Conservation (phyloP, 2,888 invertebrate species). For the Zaprionus obscuricornis region DNA sequence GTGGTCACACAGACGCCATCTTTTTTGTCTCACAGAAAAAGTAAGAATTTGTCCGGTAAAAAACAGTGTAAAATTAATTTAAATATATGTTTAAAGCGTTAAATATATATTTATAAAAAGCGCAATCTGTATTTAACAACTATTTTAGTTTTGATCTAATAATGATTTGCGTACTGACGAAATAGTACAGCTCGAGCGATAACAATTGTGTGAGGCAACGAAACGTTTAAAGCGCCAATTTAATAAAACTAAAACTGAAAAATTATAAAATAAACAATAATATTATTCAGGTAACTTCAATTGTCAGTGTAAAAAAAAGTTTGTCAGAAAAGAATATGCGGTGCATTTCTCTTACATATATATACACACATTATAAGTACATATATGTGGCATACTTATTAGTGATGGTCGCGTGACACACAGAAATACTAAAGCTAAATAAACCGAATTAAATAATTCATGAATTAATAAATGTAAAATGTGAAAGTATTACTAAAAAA, state of each 20-base stretch:
- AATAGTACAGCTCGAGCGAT: slow-evolving; percentile 13
- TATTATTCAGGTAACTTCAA: background rate
- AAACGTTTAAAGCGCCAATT: slow-evolving; percentile 52
- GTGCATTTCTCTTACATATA: slow-evolving; percentile 16
- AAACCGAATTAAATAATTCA: background rate
- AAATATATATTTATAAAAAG: slow-evolving; percentile 6
- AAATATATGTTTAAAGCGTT: slow-evolving; percentile 41
- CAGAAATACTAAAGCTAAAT: background rate
- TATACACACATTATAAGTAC: slow-evolving; percentile 27
- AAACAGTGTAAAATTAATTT: slow-evolving; percentile 51
- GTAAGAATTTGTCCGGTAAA: slow-evolving; percentile 64
- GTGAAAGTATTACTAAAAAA: too few species aligned
- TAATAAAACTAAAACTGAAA: background rate
- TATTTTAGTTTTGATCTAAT: background rate
- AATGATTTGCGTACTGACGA: slow-evolving; percentile 28
- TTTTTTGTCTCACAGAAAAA: slow-evolving; percentile 57
- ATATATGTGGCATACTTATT: slow-evolving; percentile 51
- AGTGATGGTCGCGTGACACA: slow-evolving; percentile 42
- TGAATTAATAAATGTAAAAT: too few species aligned
- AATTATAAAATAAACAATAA: background rate
- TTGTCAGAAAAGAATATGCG: slow-evolving; percentile 15
- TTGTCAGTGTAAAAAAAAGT: background rate
- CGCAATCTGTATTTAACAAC: background rate
- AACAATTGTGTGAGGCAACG: slow-evolving; percentile 41
- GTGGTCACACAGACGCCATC: slow-evolving; percentile 59